phyloP scores from a whole-genome alignment of 2,797 vertebrate genomes.

The Cryptoprocta ferox region DNA sequence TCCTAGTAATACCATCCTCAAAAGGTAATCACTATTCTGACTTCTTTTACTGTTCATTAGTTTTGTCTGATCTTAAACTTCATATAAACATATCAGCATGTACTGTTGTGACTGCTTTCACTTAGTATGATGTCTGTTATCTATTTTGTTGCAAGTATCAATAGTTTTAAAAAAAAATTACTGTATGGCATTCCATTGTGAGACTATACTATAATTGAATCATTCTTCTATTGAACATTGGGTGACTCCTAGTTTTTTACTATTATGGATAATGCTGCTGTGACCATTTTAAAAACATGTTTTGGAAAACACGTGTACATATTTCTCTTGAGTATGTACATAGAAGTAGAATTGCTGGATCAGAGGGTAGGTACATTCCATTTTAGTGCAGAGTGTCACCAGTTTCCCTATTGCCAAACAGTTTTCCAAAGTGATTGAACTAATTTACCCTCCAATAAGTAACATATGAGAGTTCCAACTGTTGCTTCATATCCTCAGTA shows the following conservation, averaged over 20 bases:
- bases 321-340: not conserved
- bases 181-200: not conserved
- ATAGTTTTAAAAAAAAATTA: not conserved
- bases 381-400: not conserved
- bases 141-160: not conserved
- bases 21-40: not conserved
- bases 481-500: not conserved
- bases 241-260: not conserved
- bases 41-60: not conserved
- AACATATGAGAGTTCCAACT: not conserved
- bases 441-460: not conserved
- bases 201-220: not conserved
- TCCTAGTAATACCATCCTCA: not conserved
- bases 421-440: not conserved
- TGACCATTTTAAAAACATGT: not conserved
- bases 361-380: not conserved
- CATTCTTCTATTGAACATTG: not conserved
- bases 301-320: not conserved
- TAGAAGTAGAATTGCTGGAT: not conserved
- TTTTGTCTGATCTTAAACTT: not conserved
- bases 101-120: not conserved
- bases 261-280: not conserved
- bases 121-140: not conserved
- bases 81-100: not conserved
- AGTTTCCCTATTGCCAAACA: not conserved